Percentiles rank a stretch among this genome's conserved stretches.
Conservation (phyloP, 53 echinoderm and acorn worm genomes). For the Arbacia lixula region DNA sequence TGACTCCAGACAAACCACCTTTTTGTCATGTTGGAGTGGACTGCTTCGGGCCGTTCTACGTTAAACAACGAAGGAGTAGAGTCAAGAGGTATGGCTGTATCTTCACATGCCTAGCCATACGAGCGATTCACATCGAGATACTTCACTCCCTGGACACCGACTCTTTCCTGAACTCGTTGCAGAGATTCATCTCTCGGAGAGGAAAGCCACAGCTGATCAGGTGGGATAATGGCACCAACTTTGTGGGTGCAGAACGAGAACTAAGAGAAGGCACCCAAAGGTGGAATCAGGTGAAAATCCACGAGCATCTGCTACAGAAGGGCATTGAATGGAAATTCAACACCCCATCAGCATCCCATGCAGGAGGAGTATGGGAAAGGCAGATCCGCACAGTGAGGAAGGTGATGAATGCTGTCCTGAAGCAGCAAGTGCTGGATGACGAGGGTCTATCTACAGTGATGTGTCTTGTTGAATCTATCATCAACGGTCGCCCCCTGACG, state of each 20-base stretch:
- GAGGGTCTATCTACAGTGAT: too few species aligned
- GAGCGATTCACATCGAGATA: conserved; percentile 69
- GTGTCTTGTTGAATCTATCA: not conserved
- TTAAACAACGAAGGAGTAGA: conserved; percentile 58
- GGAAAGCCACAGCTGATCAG: conserved; percentile 51
- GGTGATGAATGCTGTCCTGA: not conserved
- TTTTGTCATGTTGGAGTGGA: conserved; percentile 66
- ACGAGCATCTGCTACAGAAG: not conserved
- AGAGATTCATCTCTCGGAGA: conserved; percentile 62
- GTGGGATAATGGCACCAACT: conserved; percentile 73
- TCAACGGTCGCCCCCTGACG: not conserved
- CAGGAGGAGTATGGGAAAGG: too few species aligned
- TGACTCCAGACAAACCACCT: conserved; percentile 49
- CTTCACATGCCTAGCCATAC: conserved; percentile 51
- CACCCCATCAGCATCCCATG: too few species aligned
- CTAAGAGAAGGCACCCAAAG: not conserved
- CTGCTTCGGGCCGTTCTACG: conserved; percentile 64
- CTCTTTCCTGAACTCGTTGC: conserved; percentile 58
- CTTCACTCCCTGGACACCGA: conserved; percentile 53
- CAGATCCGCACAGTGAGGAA: too few species aligned
- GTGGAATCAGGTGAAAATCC: not conserved
- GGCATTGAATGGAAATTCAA: not conserved
- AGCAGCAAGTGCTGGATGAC: not conserved
- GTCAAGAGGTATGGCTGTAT: conserved; percentile 59
- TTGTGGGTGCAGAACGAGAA: too few species aligned